Evolutionary conservation across 2,113 vertebrate species (phyloP), one percentile per base, ranked within the genome.

Genomic region (Edolisoma coerulescens): DNA sequence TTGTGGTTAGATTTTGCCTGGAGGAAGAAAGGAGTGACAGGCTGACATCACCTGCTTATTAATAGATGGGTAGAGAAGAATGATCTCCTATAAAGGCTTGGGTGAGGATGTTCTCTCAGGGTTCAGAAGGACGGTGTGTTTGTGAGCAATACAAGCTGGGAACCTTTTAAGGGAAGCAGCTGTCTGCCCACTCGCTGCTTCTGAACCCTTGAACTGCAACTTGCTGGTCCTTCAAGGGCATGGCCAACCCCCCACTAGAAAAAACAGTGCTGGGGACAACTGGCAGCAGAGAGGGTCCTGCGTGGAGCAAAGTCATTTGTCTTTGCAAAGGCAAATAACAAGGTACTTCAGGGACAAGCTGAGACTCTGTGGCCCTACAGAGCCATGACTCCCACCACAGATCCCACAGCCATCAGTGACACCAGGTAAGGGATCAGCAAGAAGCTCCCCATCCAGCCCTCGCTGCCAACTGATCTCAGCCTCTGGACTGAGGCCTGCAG

Each of bases 1-100:
- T 83, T 95, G 92, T 97, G 97, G 97, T 95, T 96, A 97, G 71
- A 96, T 97, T 98, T 97, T 93, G 91, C 67, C 84, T 33, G 47
- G 64, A 92, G 89, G 69, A 94, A 96, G 74, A 69, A 88, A 96
- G 94, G 39, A 95, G 82, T 80, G 86, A 96, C 92, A 90, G 95
- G 85, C 92, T 97, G 94, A 97, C 94, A 96, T 97, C 96, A 97
- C 87, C 83, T 95, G 67, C 81, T 97, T 96, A 95, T 92, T 96
- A 95, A 96, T 54, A 92, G 90, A 90, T 10, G 70, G 91, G 64
- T 68, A 85, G 81, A 63, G 67, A 90, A 96, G 87, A 95, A 89
- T 16, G 8, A 78, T 87, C 65, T 93, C 89, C 90, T 89, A 22
- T 65, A 87, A 95, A 90, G 70, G 63, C 44, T n/a, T 63, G 70